Conservation (phyloP, 2,113 vertebrate species). For the Cheilinus undulatus region DNA sequence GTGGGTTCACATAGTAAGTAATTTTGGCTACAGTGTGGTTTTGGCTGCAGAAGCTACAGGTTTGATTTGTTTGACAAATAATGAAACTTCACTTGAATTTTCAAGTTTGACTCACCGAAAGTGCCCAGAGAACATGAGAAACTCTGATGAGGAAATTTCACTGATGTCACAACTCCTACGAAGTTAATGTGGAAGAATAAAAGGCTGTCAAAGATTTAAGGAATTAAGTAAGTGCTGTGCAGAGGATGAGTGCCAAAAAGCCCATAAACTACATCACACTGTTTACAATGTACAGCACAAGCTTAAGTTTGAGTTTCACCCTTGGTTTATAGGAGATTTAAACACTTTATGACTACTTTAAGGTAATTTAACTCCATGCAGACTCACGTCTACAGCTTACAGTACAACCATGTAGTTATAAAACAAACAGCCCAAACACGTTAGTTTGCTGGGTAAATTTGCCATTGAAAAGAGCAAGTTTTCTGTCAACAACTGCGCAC, state of each 20-base stretch:
- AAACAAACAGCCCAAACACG: not conserved
- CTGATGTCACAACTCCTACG: not conserved
- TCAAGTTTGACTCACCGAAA: not conserved
- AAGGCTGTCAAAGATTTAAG: not conserved
- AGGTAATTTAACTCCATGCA: constrained; percentile 4
- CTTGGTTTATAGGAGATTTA: not conserved
- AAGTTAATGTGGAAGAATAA: not conserved
- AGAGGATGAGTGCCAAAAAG: not conserved
- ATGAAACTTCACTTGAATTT: not conserved
- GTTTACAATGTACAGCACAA: not conserved
- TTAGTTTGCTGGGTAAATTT: not conserved
- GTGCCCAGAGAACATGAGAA: not conserved
- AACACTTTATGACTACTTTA: not conserved
- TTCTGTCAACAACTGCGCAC: not conserved
- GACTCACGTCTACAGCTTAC: not conserved
- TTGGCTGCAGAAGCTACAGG: constrained; percentile 1
- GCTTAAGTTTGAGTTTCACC: no score
- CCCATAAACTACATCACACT: not conserved
- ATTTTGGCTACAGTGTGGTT: not conserved
- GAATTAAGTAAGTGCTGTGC: not conserved
- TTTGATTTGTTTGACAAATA: constrained; percentile 10
- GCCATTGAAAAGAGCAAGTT: not conserved
- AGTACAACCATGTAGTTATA: not conserved
- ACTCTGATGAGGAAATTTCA: not conserved
- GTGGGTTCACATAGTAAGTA: not conserved